Base-by-base conservation (phyloP, 2,797 vertebrate species). In the Crenuchus spilurus region DNA sequence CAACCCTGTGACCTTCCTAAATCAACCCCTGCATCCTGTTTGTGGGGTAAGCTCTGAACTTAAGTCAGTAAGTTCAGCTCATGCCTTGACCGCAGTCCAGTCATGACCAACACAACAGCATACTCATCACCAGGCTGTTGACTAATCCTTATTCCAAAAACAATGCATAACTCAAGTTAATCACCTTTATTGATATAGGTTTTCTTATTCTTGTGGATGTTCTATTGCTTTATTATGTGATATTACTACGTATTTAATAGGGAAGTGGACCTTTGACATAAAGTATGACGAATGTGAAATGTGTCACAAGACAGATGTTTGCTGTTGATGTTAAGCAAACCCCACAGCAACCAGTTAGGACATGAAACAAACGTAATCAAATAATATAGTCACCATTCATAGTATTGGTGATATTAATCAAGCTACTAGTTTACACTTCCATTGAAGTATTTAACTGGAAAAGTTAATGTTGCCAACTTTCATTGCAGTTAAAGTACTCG, bases 21-120 rank as follows among this genome's bases (percentile, higher is more conserved):
- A n/a, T n/a, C n/a, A n/a, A n/a, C n/a, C 20, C 4, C n/a, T n/a
- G 24, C 18, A 65, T 71, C 73, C 65, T 75, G 55, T 44, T 37
- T 69, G 0, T 3, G 8, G 14, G 7, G n/a, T 8, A 4, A 24
- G 6, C 2, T 54, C 16, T 51, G 39, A 7, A 31, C 22, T 70
- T 58, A 6, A 20, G 14, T 65, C 33, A n/a, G 5, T 55, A 49
- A 46, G 22, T 14, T 65, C 9, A 63, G 7, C 14, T 3, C 10
- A 2, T 2, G 18, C 41, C 57, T 26, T 18, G n/a, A 4, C 65
- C 66, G 28, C 46, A 54, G 5, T 5, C 31, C 66, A 28, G 24
- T 26, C 24, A 61, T 14, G 24, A 28, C 22, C 55, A 58, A 54
- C 13, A 28, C 42, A 22, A 18, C 22, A 60, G 41, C 6, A 61